These are phyloP conservation scores for Halocynthia roretzi DNA, from an alignment of 23 tunicate genomes.

Conservation along the genomic window DNA sequence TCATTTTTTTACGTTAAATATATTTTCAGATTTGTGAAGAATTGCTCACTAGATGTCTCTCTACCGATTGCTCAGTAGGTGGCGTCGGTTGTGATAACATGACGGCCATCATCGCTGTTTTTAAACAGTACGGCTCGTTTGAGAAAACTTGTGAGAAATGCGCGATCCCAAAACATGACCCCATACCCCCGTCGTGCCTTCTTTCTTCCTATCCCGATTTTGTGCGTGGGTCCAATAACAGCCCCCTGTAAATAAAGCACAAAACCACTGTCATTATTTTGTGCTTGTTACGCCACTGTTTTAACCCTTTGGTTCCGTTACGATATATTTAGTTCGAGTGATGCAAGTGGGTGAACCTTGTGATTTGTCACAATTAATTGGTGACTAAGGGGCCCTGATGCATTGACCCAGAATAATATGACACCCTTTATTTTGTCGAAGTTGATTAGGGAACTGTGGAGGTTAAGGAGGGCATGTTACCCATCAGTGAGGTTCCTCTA, in stretches of 20 bases:
- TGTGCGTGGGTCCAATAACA: slow-evolving; percentile 73
- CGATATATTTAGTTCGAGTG: too few relatives aligned
- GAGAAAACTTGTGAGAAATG: slow-evolving; percentile 79
- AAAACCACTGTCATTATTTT: too few relatives aligned
- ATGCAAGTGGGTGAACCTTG: too few relatives aligned
- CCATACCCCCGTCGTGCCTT: slow-evolving; percentile 81
- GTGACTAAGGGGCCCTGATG: too few relatives aligned
- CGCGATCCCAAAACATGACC: slow-evolving; percentile 57
- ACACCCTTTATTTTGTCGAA: too few relatives aligned
- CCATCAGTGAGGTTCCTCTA: too few relatives aligned
- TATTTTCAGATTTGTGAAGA: slow-evolving; percentile 82
- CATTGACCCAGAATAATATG: too few relatives aligned
- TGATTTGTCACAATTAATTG: too few relatives aligned
- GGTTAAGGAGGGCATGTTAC: too few relatives aligned
- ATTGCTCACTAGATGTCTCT: slow-evolving; percentile 74
- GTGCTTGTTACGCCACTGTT: too few relatives aligned
- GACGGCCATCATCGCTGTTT: slow-evolving; percentile 78
- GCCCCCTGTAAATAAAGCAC: background rate
- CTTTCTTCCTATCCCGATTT: slow-evolving; percentile 79
- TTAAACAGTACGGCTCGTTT: slow-evolving; percentile 75
- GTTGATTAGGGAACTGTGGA: too few relatives aligned
- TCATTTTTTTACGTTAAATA: background rate
- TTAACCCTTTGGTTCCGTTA: too few relatives aligned
- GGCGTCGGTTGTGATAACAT: slow-evolving; percentile 94
- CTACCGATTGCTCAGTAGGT: slow-evolving; percentile 65